A percentile compares a stretch with the other conserved stretches of the same genome.
Conservation (phyloP, 2,797 vertebrate species). For the Enteromius afrohamiltoni region DNA sequence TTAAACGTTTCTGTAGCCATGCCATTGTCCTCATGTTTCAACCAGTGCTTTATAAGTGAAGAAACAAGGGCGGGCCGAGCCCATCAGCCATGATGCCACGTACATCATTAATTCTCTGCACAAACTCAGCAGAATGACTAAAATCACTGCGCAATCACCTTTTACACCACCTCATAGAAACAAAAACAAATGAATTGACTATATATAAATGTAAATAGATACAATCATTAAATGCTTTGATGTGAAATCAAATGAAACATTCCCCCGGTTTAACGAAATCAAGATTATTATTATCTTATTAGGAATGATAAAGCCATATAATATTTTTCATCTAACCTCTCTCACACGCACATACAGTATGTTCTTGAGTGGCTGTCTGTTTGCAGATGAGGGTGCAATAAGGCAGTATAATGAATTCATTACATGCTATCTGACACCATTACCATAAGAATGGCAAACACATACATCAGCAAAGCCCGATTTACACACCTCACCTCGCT, state of each 20-base stretch:
- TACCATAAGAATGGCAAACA: slow-evolving; percentile 66
- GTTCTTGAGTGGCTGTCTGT: slow-evolving; percentile 59
- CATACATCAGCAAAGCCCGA: slow-evolving; percentile 61
- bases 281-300: slow-evolving; percentile 27
- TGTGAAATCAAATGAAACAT: not conserved
- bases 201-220: not conserved
- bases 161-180: not conserved
- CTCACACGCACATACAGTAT: slow-evolving; percentile 50
- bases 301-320: slow-evolving; percentile 23
- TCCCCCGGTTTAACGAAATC: not conserved
- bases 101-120: slow-evolving; percentile 1
- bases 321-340: slow-evolving; percentile 19
- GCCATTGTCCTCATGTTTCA: not conserved
- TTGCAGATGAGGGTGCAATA: slow-evolving; percentile 63
- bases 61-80: not conserved
- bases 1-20: not conserved
- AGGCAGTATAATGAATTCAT: slow-evolving; percentile 68
- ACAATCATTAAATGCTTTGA: not conserved
- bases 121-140: not conserved
- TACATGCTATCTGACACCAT: slow-evolving; percentile 69
- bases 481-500: slow-evolving; percentile 59
- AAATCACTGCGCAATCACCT: not conserved
- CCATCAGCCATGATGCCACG: not conserved
- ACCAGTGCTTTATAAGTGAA: not conserved
- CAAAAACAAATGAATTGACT: not conserved